Percentiles rank a stretch among this genome's conserved stretches.
Evolutionary conservation across 2,797 vertebrate species (phyloP).

Genomic region (Schizopygopsis pylzovi): DNA sequence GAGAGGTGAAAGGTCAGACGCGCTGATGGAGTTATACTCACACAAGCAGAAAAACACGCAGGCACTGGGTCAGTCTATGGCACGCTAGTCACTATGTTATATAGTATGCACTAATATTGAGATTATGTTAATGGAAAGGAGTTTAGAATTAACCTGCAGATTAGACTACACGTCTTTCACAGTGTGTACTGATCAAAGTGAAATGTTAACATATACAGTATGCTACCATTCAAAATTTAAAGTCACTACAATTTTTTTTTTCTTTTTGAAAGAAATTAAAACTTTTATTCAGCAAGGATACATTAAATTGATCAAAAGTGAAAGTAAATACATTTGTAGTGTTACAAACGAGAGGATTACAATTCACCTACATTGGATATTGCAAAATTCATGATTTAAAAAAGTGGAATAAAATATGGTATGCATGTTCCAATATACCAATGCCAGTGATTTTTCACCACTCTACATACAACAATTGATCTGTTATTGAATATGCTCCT

Average conservation of each 20-base stretch:
- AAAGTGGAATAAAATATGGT: too few species aligned
- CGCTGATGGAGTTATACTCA: conserved; percentile 68
- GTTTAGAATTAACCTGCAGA: background rate
- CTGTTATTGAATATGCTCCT: background rate
- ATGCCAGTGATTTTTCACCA: background rate
- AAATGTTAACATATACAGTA: background rate
- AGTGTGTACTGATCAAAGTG: background rate
- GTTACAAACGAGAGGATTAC: background rate
- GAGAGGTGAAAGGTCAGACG: conserved; percentile 52
- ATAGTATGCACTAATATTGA: conserved; percentile 56
- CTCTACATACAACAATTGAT: background rate
- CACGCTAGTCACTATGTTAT: conserved; percentile 60
- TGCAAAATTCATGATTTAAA: too few species aligned
- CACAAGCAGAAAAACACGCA: conserved; percentile 14
- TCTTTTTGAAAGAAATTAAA: background rate
- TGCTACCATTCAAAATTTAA: background rate
- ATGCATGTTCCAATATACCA: background rate
- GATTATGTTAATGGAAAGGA: conserved; percentile 8
- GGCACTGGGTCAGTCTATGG: background rate
- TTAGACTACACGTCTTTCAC: background rate
- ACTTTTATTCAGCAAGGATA: background rate
- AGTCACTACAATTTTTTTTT: background rate
- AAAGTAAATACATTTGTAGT: background rate
- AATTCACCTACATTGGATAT: background rate
- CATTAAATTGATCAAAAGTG: background rate